Percentiles rank a stretch among this genome's conserved stretches.
Evolutionary conservation across 1,140 invertebrate genomes (phyloP).

Genomic region (Drosophila equinoxialis): DNA sequence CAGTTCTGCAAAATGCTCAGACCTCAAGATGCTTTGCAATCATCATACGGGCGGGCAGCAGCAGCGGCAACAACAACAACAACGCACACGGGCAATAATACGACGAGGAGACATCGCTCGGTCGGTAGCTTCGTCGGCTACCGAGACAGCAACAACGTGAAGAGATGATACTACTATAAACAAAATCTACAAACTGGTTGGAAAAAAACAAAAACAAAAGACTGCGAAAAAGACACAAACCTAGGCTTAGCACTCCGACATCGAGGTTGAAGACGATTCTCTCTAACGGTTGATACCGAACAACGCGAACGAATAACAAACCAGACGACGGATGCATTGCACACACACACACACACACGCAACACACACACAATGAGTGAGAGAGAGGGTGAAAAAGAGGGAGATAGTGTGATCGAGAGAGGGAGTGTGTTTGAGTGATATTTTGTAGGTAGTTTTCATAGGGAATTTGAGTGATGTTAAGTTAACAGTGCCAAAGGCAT

Average conservation of each 20-base stretch:
- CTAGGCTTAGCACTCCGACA: constrained; percentile 21
- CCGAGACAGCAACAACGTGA: constrained; percentile 34
- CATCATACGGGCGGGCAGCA: constrained; percentile 48
- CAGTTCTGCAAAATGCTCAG: constrained; percentile 81
- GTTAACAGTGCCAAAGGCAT: constrained; percentile 28
- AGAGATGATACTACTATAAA: constrained; percentile 70
- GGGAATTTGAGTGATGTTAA: constrained; percentile 65
- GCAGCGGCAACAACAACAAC: constrained; percentile 20
- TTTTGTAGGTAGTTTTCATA: constrained; percentile 10
- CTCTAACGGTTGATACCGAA: constrained; percentile 71
- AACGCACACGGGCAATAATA: constrained; percentile 22
- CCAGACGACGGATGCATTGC: constrained; percentile 8
- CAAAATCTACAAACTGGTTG: constrained; percentile 78
- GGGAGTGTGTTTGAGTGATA: constrained; percentile 17
- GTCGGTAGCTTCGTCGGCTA: constrained; percentile 45
- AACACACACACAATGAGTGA: not conserved
- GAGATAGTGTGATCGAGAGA: not conserved
- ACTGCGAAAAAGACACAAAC: constrained; percentile 58
- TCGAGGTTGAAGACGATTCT: constrained; percentile 46
- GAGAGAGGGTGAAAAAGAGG: not conserved
- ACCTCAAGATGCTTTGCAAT: constrained; percentile 65
- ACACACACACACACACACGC: not conserved
- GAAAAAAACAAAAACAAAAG: constrained; percentile 61
- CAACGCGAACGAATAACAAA: constrained; percentile 24
- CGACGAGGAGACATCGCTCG: constrained; percentile 16